These are phyloP conservation scores for Rousettus leschenaultii DNA, from an alignment of 2,113 vertebrate genomes.

Conservation along the genomic window DNA sequence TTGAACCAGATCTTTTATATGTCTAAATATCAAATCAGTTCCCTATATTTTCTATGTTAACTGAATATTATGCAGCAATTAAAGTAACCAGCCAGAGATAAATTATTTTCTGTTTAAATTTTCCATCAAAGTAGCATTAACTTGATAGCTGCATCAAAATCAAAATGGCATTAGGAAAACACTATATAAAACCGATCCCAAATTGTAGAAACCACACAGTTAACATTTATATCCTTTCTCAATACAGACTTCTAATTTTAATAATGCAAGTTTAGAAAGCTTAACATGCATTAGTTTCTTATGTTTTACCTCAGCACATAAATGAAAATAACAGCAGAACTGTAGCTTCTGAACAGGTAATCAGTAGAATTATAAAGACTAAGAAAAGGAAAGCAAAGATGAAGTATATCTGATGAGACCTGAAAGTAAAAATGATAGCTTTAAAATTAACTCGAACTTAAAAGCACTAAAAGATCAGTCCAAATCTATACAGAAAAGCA, in stretches of 20 bases:
- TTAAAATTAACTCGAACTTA: neutral
- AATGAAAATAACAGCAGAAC: slow-evolving; percentile 92
- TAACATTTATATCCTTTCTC: neutral
- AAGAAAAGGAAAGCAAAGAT: slow-evolving; percentile 96
- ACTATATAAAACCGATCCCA: slow-evolving; percentile 26
- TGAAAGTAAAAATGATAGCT: slow-evolving; percentile 75
- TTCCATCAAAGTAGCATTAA: slow-evolving; percentile 26
- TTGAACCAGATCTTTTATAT: neutral
- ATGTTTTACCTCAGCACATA: slow-evolving; percentile 89
- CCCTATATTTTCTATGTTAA: slow-evolving; percentile 28
- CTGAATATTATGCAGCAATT: slow-evolving; percentile 40
- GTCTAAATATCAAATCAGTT: slow-evolving; percentile 29
- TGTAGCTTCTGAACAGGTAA: slow-evolving; percentile 93
- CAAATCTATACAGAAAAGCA: neutral
- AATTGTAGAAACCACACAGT: slow-evolving; percentile 11
- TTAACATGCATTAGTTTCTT: neutral
- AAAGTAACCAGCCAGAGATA: slow-evolving; percentile 45
- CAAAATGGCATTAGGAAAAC: slow-evolving; percentile 57
- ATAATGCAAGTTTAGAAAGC: neutral
- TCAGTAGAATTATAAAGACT: slow-evolving; percentile 93
- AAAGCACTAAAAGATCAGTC: neutral
- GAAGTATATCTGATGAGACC: slow-evolving; percentile 96
- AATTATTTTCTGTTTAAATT: slow-evolving; percentile 45
- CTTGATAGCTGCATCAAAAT: slow-evolving; percentile 31
- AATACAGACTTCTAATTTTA: slow-evolving; percentile 29